A percentile compares a stretch with the other conserved stretches of the same genome.
Conservation (phyloP, 2,888 invertebrate species). For the Matsumyia berberina region DNA sequence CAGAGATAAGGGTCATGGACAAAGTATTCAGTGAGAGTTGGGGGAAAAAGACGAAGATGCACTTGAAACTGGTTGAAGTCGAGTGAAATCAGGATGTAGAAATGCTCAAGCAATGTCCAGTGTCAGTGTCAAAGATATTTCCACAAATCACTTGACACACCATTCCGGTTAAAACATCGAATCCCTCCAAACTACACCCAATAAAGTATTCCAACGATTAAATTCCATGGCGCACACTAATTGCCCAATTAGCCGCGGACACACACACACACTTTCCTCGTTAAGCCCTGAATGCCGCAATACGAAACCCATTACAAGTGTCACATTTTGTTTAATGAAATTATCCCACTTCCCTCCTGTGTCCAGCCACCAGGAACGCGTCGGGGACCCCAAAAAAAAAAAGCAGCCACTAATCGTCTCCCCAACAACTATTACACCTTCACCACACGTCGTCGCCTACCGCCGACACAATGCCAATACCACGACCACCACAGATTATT, state of each 20-base stretch:
- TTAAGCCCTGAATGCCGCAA: conserved; percentile 40
- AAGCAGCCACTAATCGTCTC: conserved; percentile 41
- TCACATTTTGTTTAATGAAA: conserved; percentile 66
- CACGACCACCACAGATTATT: conserved; percentile 38
- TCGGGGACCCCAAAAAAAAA: conserved; percentile 34
- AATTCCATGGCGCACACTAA: conserved; percentile 49
- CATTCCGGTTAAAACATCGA: not conserved
- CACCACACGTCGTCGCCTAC: conserved; percentile 38
- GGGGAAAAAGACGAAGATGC: not conserved
- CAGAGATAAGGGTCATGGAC: conserved; percentile 9
- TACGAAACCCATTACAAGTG: conserved; percentile 58
- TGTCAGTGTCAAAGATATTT: too few species aligned
- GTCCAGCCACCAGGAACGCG: conserved; percentile 16
- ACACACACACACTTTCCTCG: conserved; percentile 19
- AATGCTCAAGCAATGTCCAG: too few species aligned
- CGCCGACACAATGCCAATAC: conserved; percentile 25
- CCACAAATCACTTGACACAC: too few species aligned
- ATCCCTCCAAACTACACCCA: not conserved
- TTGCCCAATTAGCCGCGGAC: conserved; percentile 64
- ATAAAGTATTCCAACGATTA: conserved; percentile 7
- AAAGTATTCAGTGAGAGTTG: not conserved
- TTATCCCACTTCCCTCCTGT: conserved; percentile 60
- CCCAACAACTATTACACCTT: conserved; percentile 39
- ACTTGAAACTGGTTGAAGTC: too few species aligned
- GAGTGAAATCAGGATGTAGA: too few species aligned